Conservation (phyloP, 2,797 vertebrate genomes). For the Lacerta bilineata region DNA sequence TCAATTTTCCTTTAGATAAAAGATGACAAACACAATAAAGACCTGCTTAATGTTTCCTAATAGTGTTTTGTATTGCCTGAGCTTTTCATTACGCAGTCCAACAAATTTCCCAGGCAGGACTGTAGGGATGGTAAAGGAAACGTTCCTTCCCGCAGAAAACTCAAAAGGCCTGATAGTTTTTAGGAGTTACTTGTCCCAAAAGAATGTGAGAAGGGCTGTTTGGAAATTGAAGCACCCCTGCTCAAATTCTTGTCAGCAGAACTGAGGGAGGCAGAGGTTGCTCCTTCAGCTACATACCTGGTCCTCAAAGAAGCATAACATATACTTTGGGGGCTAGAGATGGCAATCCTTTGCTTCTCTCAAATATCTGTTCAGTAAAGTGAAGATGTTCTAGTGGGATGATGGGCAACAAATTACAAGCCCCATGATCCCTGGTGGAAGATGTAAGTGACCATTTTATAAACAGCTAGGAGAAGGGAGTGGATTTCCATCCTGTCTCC, state of each 20-base stretch:
- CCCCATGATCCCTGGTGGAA: neutral
- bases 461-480: too few relatives aligned
- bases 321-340: neutral
- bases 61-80: constrained; percentile 62
- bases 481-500: too few relatives aligned
- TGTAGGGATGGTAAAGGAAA: constrained; percentile 46
- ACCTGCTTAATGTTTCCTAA: constrained; percentile 72
- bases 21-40: constrained; percentile 69
- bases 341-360: too few relatives aligned
- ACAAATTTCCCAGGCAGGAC: constrained; percentile 59
- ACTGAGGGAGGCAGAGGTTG: too few relatives aligned
- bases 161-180: neutral
- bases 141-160: constrained; percentile 24
- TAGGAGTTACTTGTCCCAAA: neutral
- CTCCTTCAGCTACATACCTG: neutral
- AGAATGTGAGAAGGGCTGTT: neutral
- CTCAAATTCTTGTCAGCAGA: neutral
- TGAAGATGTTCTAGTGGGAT: neutral
- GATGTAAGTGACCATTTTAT: neutral
- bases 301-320: neutral
- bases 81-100: constrained; percentile 74
- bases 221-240: neutral
- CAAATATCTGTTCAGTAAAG: neutral
- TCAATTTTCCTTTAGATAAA: constrained; percentile 68
- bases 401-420: neutral